Base-by-base conservation (phyloP, 2,797 vertebrate species). In the Ibycter americanus region DNA sequence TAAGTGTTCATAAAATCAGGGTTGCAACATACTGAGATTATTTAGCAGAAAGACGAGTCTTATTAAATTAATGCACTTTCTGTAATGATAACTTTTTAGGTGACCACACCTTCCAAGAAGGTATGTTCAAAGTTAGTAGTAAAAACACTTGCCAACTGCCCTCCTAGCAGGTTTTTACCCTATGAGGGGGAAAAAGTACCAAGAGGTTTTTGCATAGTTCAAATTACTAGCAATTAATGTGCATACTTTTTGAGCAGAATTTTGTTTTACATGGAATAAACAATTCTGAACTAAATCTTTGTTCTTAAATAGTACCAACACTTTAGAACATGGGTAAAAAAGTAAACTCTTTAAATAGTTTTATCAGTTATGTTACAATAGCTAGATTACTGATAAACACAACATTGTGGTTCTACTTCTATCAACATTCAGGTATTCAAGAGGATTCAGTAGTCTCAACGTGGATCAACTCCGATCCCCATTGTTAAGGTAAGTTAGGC, bases 381-480 rank as follows among this genome's bases (percentile, higher is more conserved):
- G 80, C 81, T 62, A 40, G 29, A 78, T 83, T 70, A 68, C 77
- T 80, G 76, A 86, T 65, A 90, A 86, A 83, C 58, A 88, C n/a
- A 88, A 76, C 27, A 11, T 12, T 29, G 54, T 61, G 49, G 31
- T 78, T 93, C 40, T 89, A 65, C 77, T 92, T 94, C 52, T 80
- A 59, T 59, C 90, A 95, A 89, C 87, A 74, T 90, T 85, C 81
- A 83, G 95, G 73, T 73, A 74, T 94, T 95, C 72, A 85, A 62
- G 71, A 73, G 25, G 8, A 76, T 79, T 98, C 98, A 98, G 98
- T 98, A 98, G 98, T 98, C 94, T 98, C 70, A 94, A 32, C 3
- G 5, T 38, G 95, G 94, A 97, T 93, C 79, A 13, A 51, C 83
- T 34, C 61, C 83, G 96, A 97, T 91, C 96, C 92, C 15, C 7